Percentiles rank a stretch among this genome's conserved stretches.
phyloP scores from a whole-genome alignment of 1,140 invertebrate species.

The Pogonus chalceus region DNA sequence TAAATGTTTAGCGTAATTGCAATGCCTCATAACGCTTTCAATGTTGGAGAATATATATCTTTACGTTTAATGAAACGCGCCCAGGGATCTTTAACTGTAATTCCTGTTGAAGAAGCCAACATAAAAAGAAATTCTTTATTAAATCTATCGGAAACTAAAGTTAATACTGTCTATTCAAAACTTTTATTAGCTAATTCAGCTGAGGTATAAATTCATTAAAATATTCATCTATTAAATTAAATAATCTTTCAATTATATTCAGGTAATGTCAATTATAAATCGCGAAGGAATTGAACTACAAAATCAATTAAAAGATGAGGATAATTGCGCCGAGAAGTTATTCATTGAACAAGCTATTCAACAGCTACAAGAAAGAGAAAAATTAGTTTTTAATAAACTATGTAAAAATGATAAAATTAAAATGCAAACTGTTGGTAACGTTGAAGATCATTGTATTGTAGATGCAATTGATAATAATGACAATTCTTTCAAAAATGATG shows the following conservation, averaged over 20 bases:
- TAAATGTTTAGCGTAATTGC: slow-evolving; percentile 35
- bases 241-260: slow-evolving; percentile 9
- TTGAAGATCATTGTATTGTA: background rate
- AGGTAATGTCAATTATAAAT: slow-evolving; percentile 56
- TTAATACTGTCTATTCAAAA: slow-evolving; percentile 54
- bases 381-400: slow-evolving; percentile 13
- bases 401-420: slow-evolving; percentile 6
- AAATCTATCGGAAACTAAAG: slow-evolving; percentile 39
- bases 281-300: slow-evolving; percentile 61
- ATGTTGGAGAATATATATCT: slow-evolving; percentile 60
- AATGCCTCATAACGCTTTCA: slow-evolving; percentile 46
- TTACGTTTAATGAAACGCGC: slow-evolving; percentile 81
- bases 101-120: slow-evolving; percentile 43
- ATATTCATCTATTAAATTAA: slow-evolving; percentile 13
- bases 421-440: background rate
- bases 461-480: slow-evolving; percentile 24
- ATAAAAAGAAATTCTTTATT: slow-evolving; percentile 27
- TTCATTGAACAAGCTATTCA: slow-evolving; percentile 75
- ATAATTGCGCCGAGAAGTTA: slow-evolving; percentile 67
- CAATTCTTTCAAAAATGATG: slow-evolving; percentile 17
- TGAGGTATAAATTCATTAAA: too few species aligned
- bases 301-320: slow-evolving; percentile 51
- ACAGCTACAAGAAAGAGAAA: slow-evolving; percentile 43
- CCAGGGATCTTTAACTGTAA: slow-evolving; percentile 64
- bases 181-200: slow-evolving; percentile 56